Evolutionary conservation across 2,888 invertebrate species (phyloP).

Genomic region (Gnatocerus cornutus): DNA sequence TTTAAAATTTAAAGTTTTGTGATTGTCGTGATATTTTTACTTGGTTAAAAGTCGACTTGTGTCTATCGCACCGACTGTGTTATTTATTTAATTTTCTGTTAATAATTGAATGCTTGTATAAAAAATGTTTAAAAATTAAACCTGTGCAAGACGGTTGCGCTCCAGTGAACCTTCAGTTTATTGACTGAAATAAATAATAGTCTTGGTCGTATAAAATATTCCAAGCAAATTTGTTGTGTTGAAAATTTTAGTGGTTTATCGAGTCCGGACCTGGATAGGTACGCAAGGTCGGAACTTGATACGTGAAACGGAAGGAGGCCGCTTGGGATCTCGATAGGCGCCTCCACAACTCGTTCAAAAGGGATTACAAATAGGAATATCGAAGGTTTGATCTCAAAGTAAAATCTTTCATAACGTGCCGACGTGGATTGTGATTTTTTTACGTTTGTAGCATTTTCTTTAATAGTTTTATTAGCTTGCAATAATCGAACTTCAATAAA

Average conservation of each 20-base stretch:
- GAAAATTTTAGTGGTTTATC: conserved; percentile 30
- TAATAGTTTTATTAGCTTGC: too few relatives aligned
- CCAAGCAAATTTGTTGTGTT: conserved; percentile 27
- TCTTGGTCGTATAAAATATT: conserved; percentile 18
- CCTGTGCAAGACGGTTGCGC: neutral
- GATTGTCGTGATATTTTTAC: too few relatives aligned
- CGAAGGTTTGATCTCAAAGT: conserved; percentile 51
- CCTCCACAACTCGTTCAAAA: conserved; percentile 50
- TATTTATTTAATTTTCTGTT: too few relatives aligned
- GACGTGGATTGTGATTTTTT: conserved; percentile 41
- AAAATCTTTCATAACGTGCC: conserved; percentile 45
- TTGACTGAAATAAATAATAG: conserved; percentile 20
- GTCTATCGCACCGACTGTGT: too few relatives aligned
- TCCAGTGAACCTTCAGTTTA: neutral
- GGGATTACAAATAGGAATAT: conserved; percentile 54
- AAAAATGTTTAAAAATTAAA: too few relatives aligned
- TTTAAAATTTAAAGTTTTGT: too few relatives aligned
- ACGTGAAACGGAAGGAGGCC: conserved; percentile 42
- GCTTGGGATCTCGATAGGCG: conserved; percentile 35
- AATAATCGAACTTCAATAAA: too few relatives aligned
- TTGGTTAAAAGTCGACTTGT: too few relatives aligned
- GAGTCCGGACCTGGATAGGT: conserved; percentile 33
- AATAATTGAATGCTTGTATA: too few relatives aligned
- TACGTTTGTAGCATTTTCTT: neutral
- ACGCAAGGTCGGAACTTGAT: conserved; percentile 38